These are phyloP conservation scores for Peromyscus californicus DNA, from an alignment of 2,113 vertebrate genomes.

Conservation along the genomic window DNA sequence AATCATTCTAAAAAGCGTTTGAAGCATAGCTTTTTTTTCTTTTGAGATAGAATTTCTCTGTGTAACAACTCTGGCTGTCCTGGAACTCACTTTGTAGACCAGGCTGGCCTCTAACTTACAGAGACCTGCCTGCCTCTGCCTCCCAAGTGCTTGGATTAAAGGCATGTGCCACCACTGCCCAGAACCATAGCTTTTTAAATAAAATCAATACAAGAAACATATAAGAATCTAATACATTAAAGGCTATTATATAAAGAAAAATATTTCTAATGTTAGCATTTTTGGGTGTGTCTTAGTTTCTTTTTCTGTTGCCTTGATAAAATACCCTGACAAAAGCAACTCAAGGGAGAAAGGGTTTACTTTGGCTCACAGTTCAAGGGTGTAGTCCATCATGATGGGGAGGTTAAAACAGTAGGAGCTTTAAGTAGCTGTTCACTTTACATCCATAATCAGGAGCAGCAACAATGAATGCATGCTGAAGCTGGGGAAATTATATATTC, in stretches of 20 bases:
- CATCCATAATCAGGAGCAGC: not conserved
- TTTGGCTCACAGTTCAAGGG: not conserved
- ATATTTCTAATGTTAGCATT: not conserved
- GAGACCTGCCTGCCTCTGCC: not conserved
- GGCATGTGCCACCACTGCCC: not conserved
- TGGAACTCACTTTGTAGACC: not conserved
- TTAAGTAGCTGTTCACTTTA: not conserved
- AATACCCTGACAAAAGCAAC: not conserved
- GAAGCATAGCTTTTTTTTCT: not conserved
- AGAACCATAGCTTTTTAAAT: not conserved
- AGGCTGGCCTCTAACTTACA: not conserved
- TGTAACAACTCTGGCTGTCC: not conserved
- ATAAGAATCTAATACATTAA: slow-evolving; percentile 12
- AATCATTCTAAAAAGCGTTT: not conserved
- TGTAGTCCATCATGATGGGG: not conserved
- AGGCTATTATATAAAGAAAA: not conserved
- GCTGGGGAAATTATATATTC: not conserved
- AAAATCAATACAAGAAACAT: not conserved
- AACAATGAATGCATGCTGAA: not conserved
- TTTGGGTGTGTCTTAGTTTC: not conserved
- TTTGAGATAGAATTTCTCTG: not conserved
- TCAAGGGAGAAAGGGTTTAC: not conserved
- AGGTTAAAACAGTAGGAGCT: not conserved
- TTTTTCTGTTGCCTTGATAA: not conserved
- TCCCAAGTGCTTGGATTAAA: not conserved